Evolutionary conservation across 2,888 invertebrate species (phyloP), one percentile per base, ranked within the genome.

Genomic region (Trichopoda pennipes): DNA sequence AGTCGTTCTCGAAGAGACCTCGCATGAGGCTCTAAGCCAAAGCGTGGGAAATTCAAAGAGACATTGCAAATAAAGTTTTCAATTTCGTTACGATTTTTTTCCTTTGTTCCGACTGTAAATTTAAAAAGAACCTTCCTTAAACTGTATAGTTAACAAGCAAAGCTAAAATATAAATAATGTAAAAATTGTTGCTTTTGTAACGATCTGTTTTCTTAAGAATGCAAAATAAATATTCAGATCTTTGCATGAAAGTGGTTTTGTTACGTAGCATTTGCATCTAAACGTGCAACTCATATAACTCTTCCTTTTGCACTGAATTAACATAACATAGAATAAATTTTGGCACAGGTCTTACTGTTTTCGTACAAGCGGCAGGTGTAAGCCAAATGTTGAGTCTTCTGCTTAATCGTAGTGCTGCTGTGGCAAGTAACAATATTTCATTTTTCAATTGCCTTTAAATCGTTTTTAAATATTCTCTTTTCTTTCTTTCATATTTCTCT

Each of bases 301-400:
- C 17, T 68, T 53, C 44, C 38, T 32, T 56, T 38, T 55, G 17
- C 32, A 32, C 23, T 19, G 61, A 56, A 56, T 76, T 61, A 42
- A 38, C 55, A 69, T 68, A 28, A 73, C n/a, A n/a, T n/a, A 78
- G 56, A 47, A 77, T 53, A 49, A 23, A 32, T 56, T n/a, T 55
- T 55, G 49, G 28, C 77, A 81, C 44, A 63, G 49, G 66, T 70
- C 35, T 69, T 21, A n/a, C 35, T 58, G 69, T 21, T 61, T 56
- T 72, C 17, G 44, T 32, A 75, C 61, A 28, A 70, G 55, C 75
- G 72, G 79, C 82, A 82, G 82, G 82, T 82, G 82, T 74, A 78
- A 81, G 16, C 16, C 47, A 60, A 58, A 28, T 32, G 21, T 28
- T 44, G 38, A 61, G 35, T 47, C 12, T 49, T 17, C 17, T 35